Evolutionary conservation across 1,140 invertebrate genomes (phyloP).

Genomic region (Cydia amplana): DNA sequence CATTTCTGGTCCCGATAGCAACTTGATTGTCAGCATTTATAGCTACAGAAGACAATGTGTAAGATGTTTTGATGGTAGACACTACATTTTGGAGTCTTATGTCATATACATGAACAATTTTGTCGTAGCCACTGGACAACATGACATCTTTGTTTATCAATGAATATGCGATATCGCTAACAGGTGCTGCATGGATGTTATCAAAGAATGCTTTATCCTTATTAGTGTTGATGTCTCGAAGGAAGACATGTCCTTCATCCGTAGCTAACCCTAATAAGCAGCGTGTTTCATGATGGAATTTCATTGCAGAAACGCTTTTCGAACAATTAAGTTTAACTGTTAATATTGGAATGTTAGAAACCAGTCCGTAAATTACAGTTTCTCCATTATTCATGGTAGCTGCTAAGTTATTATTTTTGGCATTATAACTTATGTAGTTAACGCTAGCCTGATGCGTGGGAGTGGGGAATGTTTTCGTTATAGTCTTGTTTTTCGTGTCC

Average conservation of each 20-base stretch:
- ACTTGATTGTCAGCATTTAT: constrained; percentile 67
- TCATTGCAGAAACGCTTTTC: constrained; percentile 72
- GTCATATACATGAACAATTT: constrained; percentile 74
- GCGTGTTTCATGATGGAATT: constrained; percentile 73
- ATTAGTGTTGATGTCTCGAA: constrained; percentile 72
- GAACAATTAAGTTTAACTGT: constrained; percentile 70
- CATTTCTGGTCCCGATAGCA: constrained; percentile 72
- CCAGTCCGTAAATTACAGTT: constrained; percentile 71
- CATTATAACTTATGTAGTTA: constrained; percentile 73
- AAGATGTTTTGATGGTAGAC: constrained; percentile 65
- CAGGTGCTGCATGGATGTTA: constrained; percentile 74
- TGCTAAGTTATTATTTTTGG: constrained; percentile 73
- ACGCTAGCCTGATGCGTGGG: constrained; percentile 63
- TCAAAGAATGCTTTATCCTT: constrained; percentile 75
- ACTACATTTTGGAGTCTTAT: constrained; percentile 71
- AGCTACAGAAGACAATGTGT: constrained; percentile 69
- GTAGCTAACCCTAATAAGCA: constrained; percentile 71
- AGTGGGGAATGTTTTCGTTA: constrained; percentile 69
- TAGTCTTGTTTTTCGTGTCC: constrained; percentile 74
- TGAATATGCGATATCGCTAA: constrained; percentile 74
- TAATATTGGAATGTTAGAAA: constrained; percentile 69
- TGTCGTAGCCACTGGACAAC: constrained; percentile 73
- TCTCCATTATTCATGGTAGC: constrained; percentile 73
- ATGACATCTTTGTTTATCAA: constrained; percentile 75
- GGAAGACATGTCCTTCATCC: constrained; percentile 73